phyloP scores from a whole-genome alignment of 2,113 vertebrate genomes.

The Donacobius atricapilla region DNA sequence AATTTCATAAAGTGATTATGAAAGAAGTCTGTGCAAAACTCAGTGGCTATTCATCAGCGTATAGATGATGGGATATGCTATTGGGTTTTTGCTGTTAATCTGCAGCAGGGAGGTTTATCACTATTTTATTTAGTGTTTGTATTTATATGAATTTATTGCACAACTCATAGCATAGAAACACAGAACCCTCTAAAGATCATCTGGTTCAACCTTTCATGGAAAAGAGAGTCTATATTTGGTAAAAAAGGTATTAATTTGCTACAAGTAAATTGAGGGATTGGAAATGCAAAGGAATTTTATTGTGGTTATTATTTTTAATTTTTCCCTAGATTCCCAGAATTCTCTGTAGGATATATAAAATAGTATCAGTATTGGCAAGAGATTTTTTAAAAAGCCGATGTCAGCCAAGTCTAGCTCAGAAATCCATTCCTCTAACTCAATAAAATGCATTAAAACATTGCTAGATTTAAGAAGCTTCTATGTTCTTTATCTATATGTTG shows the following conservation, averaged over 20 bases:
- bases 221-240: background rate
- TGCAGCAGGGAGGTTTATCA: background rate
- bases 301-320: background rate
- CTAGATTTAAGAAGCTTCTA: background rate
- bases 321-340: background rate
- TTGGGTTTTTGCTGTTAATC: background rate
- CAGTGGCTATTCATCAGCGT: background rate
- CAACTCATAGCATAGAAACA: background rate
- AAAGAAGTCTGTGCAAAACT: background rate
- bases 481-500: background rate
- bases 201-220: background rate
- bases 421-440: background rate
- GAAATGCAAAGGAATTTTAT: background rate
- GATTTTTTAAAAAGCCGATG: background rate
- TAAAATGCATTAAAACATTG: background rate
- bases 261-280: background rate
- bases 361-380: background rate
- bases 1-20: background rate
- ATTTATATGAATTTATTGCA: background rate
- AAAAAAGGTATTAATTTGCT: background rate
- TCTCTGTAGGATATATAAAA: background rate
- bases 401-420: background rate
- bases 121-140: background rate
- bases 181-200: fast-evolving
- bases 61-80: background rate